Percentiles rank a stretch among this genome's conserved stretches.
These are phyloP conservation scores for Staurois parvus DNA, from an alignment of 2,797 vertebrate species.

Conservation along the genomic window DNA sequence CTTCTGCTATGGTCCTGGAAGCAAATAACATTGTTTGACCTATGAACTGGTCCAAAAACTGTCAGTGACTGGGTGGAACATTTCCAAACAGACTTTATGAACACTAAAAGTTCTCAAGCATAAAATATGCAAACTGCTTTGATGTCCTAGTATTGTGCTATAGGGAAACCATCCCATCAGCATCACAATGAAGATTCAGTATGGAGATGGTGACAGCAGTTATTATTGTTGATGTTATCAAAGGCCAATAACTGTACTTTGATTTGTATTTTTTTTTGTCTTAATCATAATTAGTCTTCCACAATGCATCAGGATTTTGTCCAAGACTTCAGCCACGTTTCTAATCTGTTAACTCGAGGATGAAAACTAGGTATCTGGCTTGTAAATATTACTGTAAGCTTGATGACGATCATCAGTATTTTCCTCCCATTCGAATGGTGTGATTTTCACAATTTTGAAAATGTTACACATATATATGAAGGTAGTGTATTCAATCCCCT, in stretches of 20 bases:
- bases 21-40: constrained; percentile 59
- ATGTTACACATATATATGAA: constrained; percentile 67
- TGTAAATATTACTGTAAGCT: constrained; percentile 77
- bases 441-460: constrained; percentile 72
- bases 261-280: constrained; percentile 69
- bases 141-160: constrained; percentile 71
- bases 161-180: constrained; percentile 68
- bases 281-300: constrained; percentile 78
- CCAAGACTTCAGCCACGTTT: constrained; percentile 71
- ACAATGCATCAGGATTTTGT: constrained; percentile 70
- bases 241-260: constrained; percentile 75
- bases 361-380: constrained; percentile 67
- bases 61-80: constrained; percentile 68
- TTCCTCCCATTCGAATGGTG: constrained; percentile 70
- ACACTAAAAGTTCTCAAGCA: constrained; percentile 68
- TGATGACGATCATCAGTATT: constrained; percentile 71
- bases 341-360: constrained; percentile 67
- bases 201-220: constrained; percentile 32
- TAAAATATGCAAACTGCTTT: constrained; percentile 74
- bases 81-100: constrained; percentile 68
- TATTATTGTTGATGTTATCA: constrained; percentile 47
- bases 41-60: constrained; percentile 61
- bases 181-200: constrained; percentile 26
- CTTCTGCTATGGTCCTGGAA: constrained; percentile 66
- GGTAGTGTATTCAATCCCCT: constrained; percentile 68